Evolutionary conservation across 2,113 vertebrate genomes (phyloP).

Genomic region (Perca fluviatilis): DNA sequence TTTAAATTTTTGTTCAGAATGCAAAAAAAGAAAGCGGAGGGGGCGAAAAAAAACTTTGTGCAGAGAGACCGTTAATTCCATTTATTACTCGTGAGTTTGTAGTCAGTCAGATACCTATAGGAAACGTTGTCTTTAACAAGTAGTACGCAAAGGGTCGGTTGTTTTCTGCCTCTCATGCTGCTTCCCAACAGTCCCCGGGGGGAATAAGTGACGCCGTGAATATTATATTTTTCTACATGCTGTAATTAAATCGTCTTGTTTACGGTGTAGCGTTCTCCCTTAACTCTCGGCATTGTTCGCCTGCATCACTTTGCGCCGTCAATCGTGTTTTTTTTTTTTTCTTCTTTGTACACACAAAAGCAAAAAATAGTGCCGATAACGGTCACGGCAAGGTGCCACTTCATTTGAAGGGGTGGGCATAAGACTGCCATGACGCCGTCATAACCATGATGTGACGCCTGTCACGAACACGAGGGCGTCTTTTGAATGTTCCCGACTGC

Average conservation of each 20-base stretch:
- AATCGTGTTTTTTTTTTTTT: slow-evolving; percentile 35
- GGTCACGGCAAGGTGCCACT: too few species aligned
- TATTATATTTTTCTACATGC: slow-evolving; percentile 83
- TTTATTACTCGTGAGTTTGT: slow-evolving; percentile 37
- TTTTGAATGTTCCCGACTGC: too few species aligned
- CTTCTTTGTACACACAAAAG: slow-evolving; percentile 22
- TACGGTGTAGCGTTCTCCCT: slow-evolving; percentile 54
- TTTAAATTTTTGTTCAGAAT: slow-evolving; percentile 42
- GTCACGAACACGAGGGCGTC: too few species aligned
- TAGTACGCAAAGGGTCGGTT: slow-evolving; percentile 20
- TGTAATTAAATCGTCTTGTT: slow-evolving; percentile 72
- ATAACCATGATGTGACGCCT: too few species aligned
- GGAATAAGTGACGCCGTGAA: slow-evolving; percentile 57
- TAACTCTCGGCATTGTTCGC: slow-evolving; percentile 28
- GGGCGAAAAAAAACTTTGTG: slow-evolving; percentile 4
- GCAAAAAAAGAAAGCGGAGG: slow-evolving; percentile 3
- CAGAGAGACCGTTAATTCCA: slow-evolving; percentile 32
- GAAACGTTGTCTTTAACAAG: not conserved
- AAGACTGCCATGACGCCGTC: too few species aligned
- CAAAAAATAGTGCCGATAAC: slow-evolving; percentile 26
- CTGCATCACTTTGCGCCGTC: slow-evolving; percentile 54
- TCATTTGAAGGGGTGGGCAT: too few species aligned
- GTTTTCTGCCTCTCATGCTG: slow-evolving; percentile 51
- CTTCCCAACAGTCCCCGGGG: slow-evolving; percentile 54
- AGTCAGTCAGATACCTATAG: slow-evolving; percentile 6